Conservation (phyloP, 1,140 invertebrate genomes). For the Odontomachus brunneus region DNA sequence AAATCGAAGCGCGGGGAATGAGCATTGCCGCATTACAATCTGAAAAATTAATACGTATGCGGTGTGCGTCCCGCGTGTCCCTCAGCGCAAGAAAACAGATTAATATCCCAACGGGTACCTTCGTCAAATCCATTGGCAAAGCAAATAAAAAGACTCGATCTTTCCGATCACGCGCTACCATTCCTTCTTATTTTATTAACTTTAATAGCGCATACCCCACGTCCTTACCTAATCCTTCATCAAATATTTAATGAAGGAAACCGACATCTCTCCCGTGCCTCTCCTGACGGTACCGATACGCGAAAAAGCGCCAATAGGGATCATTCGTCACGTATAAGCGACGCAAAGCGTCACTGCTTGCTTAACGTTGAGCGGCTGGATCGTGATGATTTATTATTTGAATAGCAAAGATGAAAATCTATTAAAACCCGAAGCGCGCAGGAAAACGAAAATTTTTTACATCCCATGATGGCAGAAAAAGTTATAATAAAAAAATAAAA, state of each 20-base stretch:
- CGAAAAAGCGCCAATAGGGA: neutral
- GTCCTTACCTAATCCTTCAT: neutral
- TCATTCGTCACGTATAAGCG: neutral
- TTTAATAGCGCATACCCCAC: slow-evolving; percentile 9
- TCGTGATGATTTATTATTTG: neutral
- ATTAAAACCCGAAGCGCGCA: too few species aligned
- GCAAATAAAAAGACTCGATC: neutral
- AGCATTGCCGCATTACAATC: neutral
- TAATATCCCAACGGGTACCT: neutral
- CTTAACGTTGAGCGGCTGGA: neutral
- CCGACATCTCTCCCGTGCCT: too few species aligned
- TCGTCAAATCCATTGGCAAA: neutral
- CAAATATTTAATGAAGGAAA: slow-evolving; percentile 31
- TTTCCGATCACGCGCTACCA: slow-evolving; percentile 8
- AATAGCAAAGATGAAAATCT: too few species aligned
- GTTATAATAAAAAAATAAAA: too few species aligned
- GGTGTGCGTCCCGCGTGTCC: neutral
- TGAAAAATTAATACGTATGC: neutral
- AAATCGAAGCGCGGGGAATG: too few species aligned
- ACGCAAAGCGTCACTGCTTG: neutral
- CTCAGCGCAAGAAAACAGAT: neutral
- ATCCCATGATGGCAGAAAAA: too few species aligned
- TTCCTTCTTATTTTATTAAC: neutral
- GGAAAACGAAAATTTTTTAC: too few species aligned
- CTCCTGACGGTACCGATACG: neutral